These are phyloP conservation scores for Eumerus sabulonum DNA, from an alignment of 2,888 invertebrate species.

Conservation along the genomic window DNA sequence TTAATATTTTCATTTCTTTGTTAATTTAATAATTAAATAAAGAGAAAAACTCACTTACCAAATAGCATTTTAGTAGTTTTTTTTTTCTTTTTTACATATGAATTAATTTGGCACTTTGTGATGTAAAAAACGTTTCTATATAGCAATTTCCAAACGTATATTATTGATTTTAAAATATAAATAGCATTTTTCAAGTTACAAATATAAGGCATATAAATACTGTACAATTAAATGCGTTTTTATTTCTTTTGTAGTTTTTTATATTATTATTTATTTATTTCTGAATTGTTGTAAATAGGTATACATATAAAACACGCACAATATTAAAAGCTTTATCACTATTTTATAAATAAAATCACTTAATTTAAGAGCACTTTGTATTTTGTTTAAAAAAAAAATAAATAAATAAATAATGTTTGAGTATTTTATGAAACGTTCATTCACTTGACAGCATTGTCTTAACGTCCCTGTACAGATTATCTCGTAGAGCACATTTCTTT, in stretches of 20 bases:
- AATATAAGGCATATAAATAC: conserved; percentile 31
- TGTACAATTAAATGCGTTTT: neutral
- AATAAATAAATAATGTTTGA: neutral
- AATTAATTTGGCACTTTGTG: conserved; percentile 39
- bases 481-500: conserved; percentile 52
- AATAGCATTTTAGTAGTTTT: neutral
- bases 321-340: conserved; percentile 59
- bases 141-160: conserved; percentile 36
- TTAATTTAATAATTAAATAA: too few relatives aligned
- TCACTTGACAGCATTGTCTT: neutral
- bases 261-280: too few relatives aligned
- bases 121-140: neutral
- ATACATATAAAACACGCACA: conserved; percentile 59
- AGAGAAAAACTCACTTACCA: conserved; percentile 28
- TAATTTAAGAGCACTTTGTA: conserved; percentile 66
- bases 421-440: neutral
- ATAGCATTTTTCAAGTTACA: conserved; percentile 30
- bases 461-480: conserved; percentile 1
- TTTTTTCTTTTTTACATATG: too few relatives aligned
- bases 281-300: too few relatives aligned
- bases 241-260: too few relatives aligned
- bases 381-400: conserved; percentile 30
- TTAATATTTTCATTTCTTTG: too few relatives aligned
- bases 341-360: conserved; percentile 57
- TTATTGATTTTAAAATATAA: conserved; percentile 15